Base-by-base conservation (phyloP, 2,888 invertebrate species). In the Xylota sylvarum region DNA sequence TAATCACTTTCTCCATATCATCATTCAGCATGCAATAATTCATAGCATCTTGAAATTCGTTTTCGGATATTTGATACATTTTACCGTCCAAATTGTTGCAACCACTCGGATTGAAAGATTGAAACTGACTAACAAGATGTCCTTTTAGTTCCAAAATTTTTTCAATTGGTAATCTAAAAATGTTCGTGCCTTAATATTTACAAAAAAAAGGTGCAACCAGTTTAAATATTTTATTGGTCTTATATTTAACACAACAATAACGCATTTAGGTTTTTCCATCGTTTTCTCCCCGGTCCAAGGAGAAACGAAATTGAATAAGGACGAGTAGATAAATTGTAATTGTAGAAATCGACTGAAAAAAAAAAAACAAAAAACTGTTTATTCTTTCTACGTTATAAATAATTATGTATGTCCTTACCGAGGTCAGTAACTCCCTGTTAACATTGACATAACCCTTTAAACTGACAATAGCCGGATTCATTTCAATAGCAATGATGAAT, bases 401-500 rank as follows among this genome's bases (percentile, higher is more conserved):
- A 14, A 19, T 35, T 74, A 32, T 30, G 19, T 37, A 46, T 17
- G 32, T 74, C 91, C 93, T 92, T 90, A 95, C 95, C 87, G 95
- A 94, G 46, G 95, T 94, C 14, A 95, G 91, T 3, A 95, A 91
- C 89, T 95, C 94, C 73, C 95, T 93, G 90, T 95, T 95, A 19
- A 95, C 95, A 88, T 95, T 91, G 0, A 94, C 94, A 88, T 95
- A 95, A 27, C 95, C 95, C 89, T 94, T 94, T 58, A 95, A 91
- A 32, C 95, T 95, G 0, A 95, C 95, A 17, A 95, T 94, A 0
- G 95, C 95, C 5, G 95, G 95, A 90, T 95, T 95, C 94, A 95
- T 94, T 90, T 95, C 94, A 64, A 95, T 95, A 0, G 95, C 95
- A 88, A 94, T 94, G 87, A 95, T 94, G 91, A 95, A 95, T 82